Conservation (phyloP, 2,888 invertebrate genomes). For the Kryphioiulus occultus region DNA sequence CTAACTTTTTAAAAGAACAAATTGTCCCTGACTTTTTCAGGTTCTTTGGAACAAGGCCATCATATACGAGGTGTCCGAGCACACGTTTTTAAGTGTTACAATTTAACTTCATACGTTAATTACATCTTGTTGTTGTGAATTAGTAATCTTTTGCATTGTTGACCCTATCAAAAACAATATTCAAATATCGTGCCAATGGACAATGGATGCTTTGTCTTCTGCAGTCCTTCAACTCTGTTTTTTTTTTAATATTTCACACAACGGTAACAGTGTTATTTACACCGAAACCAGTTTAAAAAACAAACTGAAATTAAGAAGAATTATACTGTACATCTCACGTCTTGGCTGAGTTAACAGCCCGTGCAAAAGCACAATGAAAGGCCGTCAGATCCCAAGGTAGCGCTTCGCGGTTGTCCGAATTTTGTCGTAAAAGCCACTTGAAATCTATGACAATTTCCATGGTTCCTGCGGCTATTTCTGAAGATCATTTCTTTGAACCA, state of each 20-base stretch:
- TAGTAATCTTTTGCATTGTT: too few species aligned
- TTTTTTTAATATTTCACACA: not conserved
- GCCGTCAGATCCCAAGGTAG: not conserved
- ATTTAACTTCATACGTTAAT: not conserved
- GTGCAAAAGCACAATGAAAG: too few species aligned
- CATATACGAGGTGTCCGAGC: not conserved
- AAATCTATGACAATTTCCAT: not conserved
- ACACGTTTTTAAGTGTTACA: not conserved
- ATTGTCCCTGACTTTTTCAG: too few species aligned
- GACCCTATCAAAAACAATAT: too few species aligned
- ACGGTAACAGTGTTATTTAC: too few species aligned
- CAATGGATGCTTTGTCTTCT: not conserved
- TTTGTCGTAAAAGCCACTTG: not conserved
- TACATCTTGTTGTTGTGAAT: too few species aligned
- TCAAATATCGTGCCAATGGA: not conserved
- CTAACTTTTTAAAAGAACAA: too few species aligned
- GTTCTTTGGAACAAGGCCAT: slow-evolving; percentile 3
- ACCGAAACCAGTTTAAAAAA: too few species aligned
- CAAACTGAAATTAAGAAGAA: not conserved
- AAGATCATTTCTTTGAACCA: not conserved
- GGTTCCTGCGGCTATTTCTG: not conserved
- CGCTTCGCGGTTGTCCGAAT: not conserved
- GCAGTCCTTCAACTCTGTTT: not conserved
- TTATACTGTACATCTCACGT: not conserved
- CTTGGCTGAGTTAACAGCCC: too few species aligned